phyloP scores from a whole-genome alignment of 2,888 invertebrate species.

The Iphiclides podalirius region DNA sequence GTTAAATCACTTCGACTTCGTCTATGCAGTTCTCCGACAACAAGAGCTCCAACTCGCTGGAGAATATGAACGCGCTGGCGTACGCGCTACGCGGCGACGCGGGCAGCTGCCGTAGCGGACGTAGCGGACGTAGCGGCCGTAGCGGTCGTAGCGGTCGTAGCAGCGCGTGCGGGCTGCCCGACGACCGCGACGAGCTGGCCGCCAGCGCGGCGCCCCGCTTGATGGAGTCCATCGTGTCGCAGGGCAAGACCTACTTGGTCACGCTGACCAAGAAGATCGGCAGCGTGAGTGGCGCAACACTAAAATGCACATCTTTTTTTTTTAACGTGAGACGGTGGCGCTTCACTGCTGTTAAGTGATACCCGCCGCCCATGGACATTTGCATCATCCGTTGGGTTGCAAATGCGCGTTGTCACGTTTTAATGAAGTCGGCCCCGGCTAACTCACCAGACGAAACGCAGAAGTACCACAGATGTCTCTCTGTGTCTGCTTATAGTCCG shows the following conservation, averaged over 20 bases:
- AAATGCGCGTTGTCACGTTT: no score
- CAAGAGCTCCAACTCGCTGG: slow-evolving; percentile 55
- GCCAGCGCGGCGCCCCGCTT: slow-evolving; percentile 52
- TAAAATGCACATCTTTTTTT: no score
- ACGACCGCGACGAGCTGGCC: slow-evolving; percentile 38
- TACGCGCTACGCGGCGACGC: slow-evolving; percentile 44
- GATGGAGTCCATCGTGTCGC: slow-evolving; percentile 69
- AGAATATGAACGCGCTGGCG: slow-evolving; percentile 52
- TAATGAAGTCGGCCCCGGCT: no score
- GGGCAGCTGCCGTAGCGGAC: slow-evolving; percentile 36
- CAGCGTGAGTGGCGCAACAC: slow-evolving; percentile 62
- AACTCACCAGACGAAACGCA: no score
- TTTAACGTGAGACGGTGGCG: no score
- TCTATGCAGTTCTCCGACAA: slow-evolving; percentile 52
- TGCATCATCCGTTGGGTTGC: no score
- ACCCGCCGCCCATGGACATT: no score
- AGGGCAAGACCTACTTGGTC: slow-evolving; percentile 68
- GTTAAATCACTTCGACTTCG: no score
- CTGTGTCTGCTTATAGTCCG: no score
- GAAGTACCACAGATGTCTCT: no score
- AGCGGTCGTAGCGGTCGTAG: slow-evolving; percentile 31
- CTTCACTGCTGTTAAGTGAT: no score
- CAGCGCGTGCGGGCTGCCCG: slow-evolving; percentile 32
- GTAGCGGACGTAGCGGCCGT: slow-evolving; percentile 32
- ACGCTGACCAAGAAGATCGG: slow-evolving; percentile 67